A percentile compares a stretch with the other conserved stretches of the same genome.
Conservation (phyloP, 2,797 vertebrate species). For the Babyrousa celebensis region DNA sequence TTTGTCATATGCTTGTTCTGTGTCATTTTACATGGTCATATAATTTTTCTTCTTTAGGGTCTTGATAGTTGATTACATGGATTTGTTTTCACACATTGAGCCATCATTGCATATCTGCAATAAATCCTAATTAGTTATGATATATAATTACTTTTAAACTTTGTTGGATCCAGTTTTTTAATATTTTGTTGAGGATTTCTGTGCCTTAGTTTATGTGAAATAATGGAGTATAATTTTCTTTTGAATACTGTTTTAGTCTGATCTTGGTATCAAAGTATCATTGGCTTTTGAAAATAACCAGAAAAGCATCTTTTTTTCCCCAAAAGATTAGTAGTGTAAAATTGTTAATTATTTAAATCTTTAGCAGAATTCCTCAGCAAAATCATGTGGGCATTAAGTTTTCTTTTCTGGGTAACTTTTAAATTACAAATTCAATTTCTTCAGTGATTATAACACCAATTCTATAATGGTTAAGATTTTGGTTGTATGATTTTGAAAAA, state of each 20-base stretch:
- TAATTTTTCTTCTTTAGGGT: background rate
- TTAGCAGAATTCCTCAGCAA: background rate
- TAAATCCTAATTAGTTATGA: background rate
- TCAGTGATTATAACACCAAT: background rate
- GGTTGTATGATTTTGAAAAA: background rate
- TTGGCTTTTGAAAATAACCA: background rate
- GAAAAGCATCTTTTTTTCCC: background rate
- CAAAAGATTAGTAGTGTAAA: background rate
- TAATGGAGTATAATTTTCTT: background rate
- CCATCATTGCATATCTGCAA: no score
- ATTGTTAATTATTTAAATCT: background rate
- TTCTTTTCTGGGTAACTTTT: background rate
- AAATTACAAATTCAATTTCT: background rate
- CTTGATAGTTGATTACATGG: background rate
- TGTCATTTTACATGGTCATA: background rate
- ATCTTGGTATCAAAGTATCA: background rate
- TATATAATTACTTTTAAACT: background rate
- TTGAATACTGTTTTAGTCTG: background rate
- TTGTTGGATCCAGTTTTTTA: background rate
- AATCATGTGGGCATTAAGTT: background rate
- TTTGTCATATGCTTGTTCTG: background rate
- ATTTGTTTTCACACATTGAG: background rate
- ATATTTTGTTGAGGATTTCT: background rate
- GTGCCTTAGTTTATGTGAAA: background rate
- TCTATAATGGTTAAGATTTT: no score